Evolutionary conservation across 2,113 vertebrate genomes (phyloP).

Genomic region (Hippoglossus stenolepis): DNA sequence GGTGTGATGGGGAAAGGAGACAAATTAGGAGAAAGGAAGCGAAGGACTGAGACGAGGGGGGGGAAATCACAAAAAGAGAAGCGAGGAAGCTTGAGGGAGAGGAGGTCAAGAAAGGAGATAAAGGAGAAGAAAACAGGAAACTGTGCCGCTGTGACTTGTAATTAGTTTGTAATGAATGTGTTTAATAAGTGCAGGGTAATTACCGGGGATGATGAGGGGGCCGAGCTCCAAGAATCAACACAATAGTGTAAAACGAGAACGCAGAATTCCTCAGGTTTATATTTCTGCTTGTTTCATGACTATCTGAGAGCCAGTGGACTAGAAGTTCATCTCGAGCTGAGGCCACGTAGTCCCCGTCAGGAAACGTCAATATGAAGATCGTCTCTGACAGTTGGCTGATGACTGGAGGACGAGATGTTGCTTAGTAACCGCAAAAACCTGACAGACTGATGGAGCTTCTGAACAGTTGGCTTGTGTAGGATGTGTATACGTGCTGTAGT

Average conservation of each 20-base stretch:
- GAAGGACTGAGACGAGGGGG: neutral
- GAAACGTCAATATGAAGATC: conserved; percentile 38
- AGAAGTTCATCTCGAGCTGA: no score
- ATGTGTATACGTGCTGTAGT: conserved; percentile 30
- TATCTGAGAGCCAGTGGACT: no score
- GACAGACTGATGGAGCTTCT: conserved; percentile 65
- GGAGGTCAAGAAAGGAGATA: neutral
- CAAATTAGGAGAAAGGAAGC: neutral
- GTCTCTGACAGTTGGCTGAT: conserved; percentile 62
- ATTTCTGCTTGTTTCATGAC: no score
- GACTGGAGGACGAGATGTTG: conserved; percentile 69
- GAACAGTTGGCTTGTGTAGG: conserved; percentile 70
- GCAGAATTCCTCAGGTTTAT: no score
- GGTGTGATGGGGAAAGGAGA: no score
- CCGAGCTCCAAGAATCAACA: neutral
- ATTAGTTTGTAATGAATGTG: no score
- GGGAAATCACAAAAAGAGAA: no score
- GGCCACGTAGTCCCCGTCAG: no score
- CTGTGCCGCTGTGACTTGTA: neutral
- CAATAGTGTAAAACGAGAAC: neutral
- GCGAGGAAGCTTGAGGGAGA: neutral
- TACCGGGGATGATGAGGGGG: no score
- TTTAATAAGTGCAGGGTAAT: no score
- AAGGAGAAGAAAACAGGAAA: neutral
- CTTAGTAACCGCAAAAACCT: conserved; percentile 69